These are phyloP conservation scores for Protaetia brevitarsis DNA, from an alignment of 1,140 invertebrate species.

Conservation along the genomic window DNA sequence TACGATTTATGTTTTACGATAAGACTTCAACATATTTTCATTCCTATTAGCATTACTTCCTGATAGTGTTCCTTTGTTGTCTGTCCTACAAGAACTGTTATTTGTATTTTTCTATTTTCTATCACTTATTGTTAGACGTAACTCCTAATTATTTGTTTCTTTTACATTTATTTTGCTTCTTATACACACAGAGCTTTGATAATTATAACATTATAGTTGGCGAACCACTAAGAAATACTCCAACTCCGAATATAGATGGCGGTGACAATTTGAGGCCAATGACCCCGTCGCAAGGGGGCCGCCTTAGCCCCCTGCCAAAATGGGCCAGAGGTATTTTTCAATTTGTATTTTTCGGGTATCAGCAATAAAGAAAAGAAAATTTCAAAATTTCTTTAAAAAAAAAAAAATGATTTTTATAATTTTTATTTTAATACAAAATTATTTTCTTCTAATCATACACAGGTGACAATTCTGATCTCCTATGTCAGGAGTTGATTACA, in stretches of 20 bases:
- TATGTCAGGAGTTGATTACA: conserved; percentile 55
- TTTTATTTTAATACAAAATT: conserved; percentile 2
- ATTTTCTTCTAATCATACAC: conserved; percentile 22
- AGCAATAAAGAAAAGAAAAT: background rate
- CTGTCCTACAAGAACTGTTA: background rate
- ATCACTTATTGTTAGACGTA: too few relatives aligned
- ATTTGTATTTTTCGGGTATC: background rate
- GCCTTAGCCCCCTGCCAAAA: conserved; percentile 56
- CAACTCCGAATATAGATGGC: conserved; percentile 49
- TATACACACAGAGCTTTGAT: conserved; percentile 25
- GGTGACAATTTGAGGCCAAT: conserved; percentile 46
- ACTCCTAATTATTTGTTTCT: background rate
- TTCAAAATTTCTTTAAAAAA: background rate
- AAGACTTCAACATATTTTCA: too few relatives aligned
- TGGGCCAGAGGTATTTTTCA: conserved; percentile 55
- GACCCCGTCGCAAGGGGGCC: conserved; percentile 46
- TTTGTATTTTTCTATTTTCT: background rate
- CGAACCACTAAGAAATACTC: conserved; percentile 54
- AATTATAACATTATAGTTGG: conserved; percentile 53
- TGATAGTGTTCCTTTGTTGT: too few relatives aligned
- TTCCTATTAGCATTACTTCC: too few relatives aligned
- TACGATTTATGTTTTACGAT: too few relatives aligned
- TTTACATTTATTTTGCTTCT: conserved; percentile 23
- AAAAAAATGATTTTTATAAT: background rate
- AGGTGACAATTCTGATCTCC: conserved; percentile 59